Evolutionary conservation across 2,797 vertebrate species (phyloP), one percentile per base, ranked within the genome.

Genomic region (Hirundo rustica): DNA sequence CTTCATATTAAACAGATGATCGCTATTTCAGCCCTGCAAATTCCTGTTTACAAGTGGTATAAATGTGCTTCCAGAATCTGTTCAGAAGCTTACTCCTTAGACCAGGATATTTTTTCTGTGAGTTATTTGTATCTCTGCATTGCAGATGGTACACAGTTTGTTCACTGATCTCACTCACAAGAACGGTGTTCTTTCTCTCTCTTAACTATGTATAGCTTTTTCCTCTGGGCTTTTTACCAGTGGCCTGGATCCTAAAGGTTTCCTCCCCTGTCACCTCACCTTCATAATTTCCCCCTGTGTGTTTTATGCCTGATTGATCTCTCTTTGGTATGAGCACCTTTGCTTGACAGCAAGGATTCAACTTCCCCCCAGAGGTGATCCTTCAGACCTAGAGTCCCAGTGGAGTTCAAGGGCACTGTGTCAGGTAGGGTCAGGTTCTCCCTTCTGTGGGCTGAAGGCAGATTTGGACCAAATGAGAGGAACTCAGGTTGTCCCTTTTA

Each of bases 121-220:
- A 79, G 91, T 70, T 95, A 92, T 89, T 92, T 96, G 54, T 70
- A 58, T 78, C 54, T 62, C 36, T 86, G 47, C 34, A 21, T 26
- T 81, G 62, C 92, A 94, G 83, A 93, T 84, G 74, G 88, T 50
- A 81, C 30, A 10, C 38, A 79, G 40, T 84, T 95, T 93, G 19
- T 72, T 93, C 66, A 45, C 66, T 61, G 50, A 36, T 88, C 18
- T 94, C 79, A 72, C 44, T 58, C 57, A 47, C 18, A 74, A 47
- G 57, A 88, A 67, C 23, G 67, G 17, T 1, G 1, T 68, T 71
- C 27, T 81, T 95, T 80, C 50, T 27, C 34, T 71, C 54, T 72
- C 92, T 66, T 58, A 58, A 62, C 50, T 60, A 12, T 6, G 15
- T 38, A 42, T 57, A 51, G 16, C 14, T 81, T 62, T 40, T 42